A percentile compares a stretch with the other conserved stretches of the same genome.
phyloP scores from a whole-genome alignment of 1,140 invertebrate genomes.

The Lanistes nyassanus region DNA sequence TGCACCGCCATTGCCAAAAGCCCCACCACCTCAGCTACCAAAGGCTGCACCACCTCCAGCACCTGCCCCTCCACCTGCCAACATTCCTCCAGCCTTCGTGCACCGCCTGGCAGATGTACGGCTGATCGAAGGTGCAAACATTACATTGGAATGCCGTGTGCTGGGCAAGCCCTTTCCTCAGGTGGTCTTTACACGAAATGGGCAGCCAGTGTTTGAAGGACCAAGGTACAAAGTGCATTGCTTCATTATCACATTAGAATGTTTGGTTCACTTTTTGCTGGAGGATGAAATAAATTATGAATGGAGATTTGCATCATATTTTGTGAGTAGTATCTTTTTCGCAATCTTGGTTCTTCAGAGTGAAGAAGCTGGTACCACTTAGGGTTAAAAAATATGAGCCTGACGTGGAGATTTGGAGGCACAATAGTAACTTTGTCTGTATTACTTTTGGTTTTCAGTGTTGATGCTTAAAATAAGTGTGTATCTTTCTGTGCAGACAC shows the following conservation, averaged over 20 bases:
- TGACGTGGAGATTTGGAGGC: too few species aligned
- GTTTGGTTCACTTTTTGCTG: background rate
- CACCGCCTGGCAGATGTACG: slow-evolving; percentile 72
- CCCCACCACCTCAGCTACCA: slow-evolving; percentile 35
- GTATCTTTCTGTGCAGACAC: slow-evolving; percentile 46
- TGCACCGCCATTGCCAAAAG: slow-evolving; percentile 28
- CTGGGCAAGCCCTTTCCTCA: slow-evolving; percentile 68
- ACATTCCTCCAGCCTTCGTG: slow-evolving; percentile 53
- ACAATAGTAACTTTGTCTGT: too few species aligned
- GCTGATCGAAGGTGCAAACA: slow-evolving; percentile 57
- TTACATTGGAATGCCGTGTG: slow-evolving; percentile 66
- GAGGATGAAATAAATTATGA: too few species aligned
- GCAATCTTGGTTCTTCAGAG: too few species aligned
- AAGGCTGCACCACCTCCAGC: slow-evolving; percentile 17
- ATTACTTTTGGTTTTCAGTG: too few species aligned
- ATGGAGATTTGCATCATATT: too few species aligned
- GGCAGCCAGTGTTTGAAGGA: slow-evolving; percentile 55
- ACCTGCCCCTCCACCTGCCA: slow-evolving; percentile 35
- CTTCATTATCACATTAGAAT: background rate
- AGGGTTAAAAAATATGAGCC: too few species aligned
- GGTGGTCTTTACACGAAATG: slow-evolving; percentile 67
- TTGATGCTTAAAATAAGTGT: background rate
- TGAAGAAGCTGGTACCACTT: too few species aligned
- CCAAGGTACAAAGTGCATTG: slow-evolving; percentile 41
- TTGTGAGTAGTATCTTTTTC: too few species aligned